phyloP scores from a whole-genome alignment of 2,113 vertebrate species.

The Engraulis encrasicolus region DNA sequence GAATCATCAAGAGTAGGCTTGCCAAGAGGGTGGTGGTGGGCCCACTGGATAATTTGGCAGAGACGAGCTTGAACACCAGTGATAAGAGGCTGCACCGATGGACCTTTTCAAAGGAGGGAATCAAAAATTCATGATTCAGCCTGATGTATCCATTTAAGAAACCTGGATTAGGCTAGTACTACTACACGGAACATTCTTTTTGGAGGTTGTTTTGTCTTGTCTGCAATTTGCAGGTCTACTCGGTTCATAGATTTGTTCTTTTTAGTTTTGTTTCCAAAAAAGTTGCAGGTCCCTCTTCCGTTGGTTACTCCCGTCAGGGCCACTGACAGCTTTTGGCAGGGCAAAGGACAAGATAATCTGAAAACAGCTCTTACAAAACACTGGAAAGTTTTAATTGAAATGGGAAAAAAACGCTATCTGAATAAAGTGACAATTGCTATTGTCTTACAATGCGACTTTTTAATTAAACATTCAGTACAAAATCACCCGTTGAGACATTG shows the following conservation, averaged over 20 bases:
- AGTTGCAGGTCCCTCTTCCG: no score
- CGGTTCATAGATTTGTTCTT: not conserved
- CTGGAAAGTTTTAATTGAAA: not conserved
- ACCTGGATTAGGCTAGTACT: not conserved
- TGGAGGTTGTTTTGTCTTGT: not conserved
- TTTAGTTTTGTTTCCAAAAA: not conserved
- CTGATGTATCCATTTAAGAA: not conserved
- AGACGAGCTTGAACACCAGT: not conserved
- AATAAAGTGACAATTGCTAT: not conserved
- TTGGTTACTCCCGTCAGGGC: no score
- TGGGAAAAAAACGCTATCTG: not conserved
- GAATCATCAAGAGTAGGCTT: not conserved
- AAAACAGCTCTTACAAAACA: not conserved
- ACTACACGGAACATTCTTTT: no score
- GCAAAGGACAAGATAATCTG: no score
- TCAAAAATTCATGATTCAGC: not conserved
- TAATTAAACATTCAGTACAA: not conserved
- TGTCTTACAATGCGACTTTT: not conserved
- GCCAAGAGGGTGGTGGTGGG: not conserved
- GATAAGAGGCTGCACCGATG: not conserved
- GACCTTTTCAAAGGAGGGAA: not conserved
- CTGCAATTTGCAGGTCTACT: not conserved
- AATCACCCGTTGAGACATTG: not conserved
- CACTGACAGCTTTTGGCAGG: no score
- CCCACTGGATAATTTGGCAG: not conserved